These are phyloP conservation scores for Cavia aperea DNA, from an alignment of 2,113 vertebrate genomes.

Conservation along the genomic window DNA sequence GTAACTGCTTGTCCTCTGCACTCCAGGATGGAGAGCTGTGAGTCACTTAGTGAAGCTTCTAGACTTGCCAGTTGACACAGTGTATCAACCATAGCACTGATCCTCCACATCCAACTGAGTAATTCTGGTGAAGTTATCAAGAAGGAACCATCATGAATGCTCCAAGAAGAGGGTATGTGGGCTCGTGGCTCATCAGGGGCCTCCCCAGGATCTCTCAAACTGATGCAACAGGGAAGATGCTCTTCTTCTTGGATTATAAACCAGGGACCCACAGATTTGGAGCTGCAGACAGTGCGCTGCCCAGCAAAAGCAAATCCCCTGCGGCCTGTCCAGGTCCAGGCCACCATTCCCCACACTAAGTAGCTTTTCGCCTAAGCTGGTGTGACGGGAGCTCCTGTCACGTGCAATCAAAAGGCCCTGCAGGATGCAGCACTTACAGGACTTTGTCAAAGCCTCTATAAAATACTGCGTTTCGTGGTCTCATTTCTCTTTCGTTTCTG, in stretches of 20 bases:
- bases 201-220: too few species aligned
- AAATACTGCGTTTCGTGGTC: neutral
- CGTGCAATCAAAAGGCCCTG: neutral
- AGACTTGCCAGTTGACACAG: too few species aligned
- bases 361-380: too few species aligned
- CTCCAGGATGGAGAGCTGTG: too few species aligned
- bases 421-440: neutral
- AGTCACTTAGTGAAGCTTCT: too few species aligned
- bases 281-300: neutral
- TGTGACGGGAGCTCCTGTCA: neutral
- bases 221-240: neutral
- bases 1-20: too few species aligned
- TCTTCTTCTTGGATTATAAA: too few species aligned
- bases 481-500: neutral
- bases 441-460: neutral
- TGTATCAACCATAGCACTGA: too few species aligned
- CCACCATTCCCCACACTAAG: neutral
- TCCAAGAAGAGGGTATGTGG: too few species aligned
- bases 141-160: neutral
- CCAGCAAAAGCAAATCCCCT: too few species aligned
- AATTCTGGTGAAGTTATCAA: neutral
- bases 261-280: neutral
- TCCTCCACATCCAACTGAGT: too few species aligned
- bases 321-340: accelerated
- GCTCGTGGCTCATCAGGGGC: too few species aligned